These are phyloP conservation scores for Aromia moschata DNA, from an alignment of 2,888 invertebrate species.

Conservation along the genomic window DNA sequence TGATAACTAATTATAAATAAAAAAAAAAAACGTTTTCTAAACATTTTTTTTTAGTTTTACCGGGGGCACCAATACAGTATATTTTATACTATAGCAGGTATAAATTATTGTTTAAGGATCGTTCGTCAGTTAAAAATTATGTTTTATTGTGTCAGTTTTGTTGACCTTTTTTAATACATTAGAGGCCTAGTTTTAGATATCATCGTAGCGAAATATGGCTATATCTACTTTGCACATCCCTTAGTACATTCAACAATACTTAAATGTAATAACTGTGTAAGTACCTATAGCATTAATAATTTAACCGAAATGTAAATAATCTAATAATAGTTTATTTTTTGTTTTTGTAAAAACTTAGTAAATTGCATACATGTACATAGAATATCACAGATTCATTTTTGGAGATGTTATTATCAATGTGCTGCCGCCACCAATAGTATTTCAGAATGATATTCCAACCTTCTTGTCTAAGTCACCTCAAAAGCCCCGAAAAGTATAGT, in stretches of 20 bases:
- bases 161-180: too few relatives aligned
- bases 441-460: too few relatives aligned
- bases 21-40: conserved; percentile 16
- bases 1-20: conserved; percentile 10
- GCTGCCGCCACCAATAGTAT: too few relatives aligned
- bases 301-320: background rate
- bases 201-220: too few relatives aligned
- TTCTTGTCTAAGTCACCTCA: too few relatives aligned
- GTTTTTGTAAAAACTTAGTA: background rate
- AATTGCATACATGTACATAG: background rate
- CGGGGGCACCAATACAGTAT: conserved; percentile 20
- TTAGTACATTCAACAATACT: conserved; percentile 12
- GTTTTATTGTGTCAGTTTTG: background rate
- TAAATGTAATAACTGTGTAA: conserved; percentile 12
- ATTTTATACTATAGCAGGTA: conserved; percentile 14
- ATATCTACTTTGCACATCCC: conserved; percentile 11
- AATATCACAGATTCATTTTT: background rate
- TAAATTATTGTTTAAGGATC: background rate
- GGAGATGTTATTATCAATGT: background rate
- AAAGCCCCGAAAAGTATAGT: too few relatives aligned
- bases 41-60: conserved; percentile 9
- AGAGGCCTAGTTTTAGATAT: too few relatives aligned
- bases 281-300: background rate
- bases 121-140: background rate
- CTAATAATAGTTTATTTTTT: background rate